Conservation (phyloP, 1,140 invertebrate species). For the Littorina saxatilis region DNA sequence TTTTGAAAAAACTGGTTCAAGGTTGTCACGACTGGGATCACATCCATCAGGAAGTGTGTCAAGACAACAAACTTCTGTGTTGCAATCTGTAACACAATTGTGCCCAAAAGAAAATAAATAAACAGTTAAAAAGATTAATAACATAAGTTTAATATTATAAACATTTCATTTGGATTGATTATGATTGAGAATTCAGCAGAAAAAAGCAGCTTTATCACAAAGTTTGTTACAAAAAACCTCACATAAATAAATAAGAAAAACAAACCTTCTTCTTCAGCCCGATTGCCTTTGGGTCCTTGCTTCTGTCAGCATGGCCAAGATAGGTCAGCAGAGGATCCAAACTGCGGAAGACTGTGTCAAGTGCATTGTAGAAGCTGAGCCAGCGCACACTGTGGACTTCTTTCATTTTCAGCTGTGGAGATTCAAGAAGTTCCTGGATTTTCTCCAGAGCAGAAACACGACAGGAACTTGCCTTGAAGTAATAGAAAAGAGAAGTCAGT, state of each 20-base stretch:
- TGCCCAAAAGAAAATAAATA: conserved; percentile 2
- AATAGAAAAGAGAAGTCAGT: conserved; percentile 36
- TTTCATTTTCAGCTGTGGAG: not conserved
- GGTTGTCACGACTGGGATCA: conserved; percentile 40
- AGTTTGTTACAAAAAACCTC: not conserved
- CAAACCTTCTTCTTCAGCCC: conserved; percentile 6
- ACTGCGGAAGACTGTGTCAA: not conserved
- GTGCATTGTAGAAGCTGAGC: not conserved
- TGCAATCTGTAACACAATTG: conserved; percentile 28
- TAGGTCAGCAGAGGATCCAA: not conserved
- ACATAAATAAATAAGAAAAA: not conserved
- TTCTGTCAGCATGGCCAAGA: not conserved
- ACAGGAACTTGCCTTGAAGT: conserved; percentile 29
- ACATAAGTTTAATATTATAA: conserved; percentile 10
- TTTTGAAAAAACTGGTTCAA: conserved; percentile 41
- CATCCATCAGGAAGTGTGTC: conserved; percentile 46
- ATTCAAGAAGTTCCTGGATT: not conserved
- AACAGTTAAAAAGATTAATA: no score
- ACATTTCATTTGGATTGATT: not conserved
- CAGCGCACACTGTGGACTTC: not conserved
- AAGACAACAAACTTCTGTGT: conserved; percentile 34
- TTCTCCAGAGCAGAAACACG: not conserved
- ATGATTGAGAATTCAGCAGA: not conserved
- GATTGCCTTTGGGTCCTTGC: conserved; percentile 32
- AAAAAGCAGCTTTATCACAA: no score